phyloP scores from a whole-genome alignment of 2,113 vertebrate genomes.

The Pollimyrus isidori region DNA sequence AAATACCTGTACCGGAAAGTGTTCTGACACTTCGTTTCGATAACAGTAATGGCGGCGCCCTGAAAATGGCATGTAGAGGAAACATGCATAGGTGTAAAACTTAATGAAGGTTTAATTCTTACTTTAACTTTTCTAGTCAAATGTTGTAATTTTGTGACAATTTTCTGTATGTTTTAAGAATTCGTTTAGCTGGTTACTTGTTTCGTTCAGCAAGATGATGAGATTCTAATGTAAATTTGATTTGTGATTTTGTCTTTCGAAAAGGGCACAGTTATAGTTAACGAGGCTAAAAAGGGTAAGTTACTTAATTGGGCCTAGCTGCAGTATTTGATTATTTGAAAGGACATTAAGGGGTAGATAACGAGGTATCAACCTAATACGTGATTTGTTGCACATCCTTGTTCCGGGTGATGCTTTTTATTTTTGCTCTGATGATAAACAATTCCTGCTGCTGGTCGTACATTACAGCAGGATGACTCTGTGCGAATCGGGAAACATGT shows the following conservation, averaged over 20 bases:
- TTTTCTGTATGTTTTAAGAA: background rate
- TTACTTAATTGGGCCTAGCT: background rate
- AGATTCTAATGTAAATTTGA: background rate
- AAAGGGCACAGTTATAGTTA: background rate
- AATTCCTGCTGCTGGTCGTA: background rate
- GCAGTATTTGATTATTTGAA: background rate
- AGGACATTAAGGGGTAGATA: background rate
- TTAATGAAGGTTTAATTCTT: background rate
- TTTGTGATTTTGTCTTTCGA: background rate
- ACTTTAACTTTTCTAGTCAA: background rate
- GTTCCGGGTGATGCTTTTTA: background rate
- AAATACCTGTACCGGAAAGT: background rate
- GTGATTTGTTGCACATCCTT: background rate
- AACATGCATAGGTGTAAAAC: background rate
- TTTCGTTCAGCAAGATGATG: background rate
- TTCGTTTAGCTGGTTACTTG: background rate
- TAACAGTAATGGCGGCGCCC: background rate
- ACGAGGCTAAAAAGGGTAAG: background rate
- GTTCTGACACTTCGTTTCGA: background rate
- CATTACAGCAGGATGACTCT: slow-evolving; percentile 32
- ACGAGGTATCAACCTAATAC: background rate
- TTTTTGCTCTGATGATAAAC: background rate
- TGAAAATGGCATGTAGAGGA: background rate
- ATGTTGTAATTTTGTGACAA: background rate
- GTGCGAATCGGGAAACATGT: slow-evolving; percentile 25